These are phyloP conservation scores for Colinus virginianus DNA, from an alignment of 2,113 vertebrate species.

Conservation along the genomic window DNA sequence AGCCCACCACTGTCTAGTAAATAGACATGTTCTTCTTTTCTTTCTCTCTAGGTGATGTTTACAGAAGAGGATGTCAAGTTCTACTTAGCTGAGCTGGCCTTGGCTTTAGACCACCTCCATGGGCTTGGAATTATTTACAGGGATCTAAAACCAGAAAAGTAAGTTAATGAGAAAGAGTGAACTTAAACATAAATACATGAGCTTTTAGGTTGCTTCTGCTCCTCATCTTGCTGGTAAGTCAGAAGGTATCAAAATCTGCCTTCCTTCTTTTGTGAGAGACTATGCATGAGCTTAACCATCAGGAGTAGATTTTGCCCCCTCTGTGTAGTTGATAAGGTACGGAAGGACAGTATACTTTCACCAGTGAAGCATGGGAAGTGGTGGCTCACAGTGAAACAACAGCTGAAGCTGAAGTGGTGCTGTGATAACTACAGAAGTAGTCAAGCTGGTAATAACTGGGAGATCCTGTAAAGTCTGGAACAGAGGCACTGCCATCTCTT, in stretches of 20 bases:
- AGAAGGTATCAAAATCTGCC: background rate
- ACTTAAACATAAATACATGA: background rate
- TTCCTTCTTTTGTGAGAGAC: background rate
- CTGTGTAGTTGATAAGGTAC: background rate
- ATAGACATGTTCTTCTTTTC: background rate
- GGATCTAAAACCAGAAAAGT: slow-evolving; percentile 91
- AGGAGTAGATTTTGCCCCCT: background rate
- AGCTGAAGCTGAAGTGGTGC: background rate
- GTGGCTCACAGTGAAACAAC: background rate
- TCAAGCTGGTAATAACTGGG: background rate
- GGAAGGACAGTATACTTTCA: background rate
- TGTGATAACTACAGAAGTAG: background rate
- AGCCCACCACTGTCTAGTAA: background rate
- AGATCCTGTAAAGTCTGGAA: background rate
- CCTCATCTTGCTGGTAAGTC: background rate
- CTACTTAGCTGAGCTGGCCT: slow-evolving; percentile 88
- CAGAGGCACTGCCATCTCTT: background rate
- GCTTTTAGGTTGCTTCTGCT: background rate
- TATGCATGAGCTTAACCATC: rapidly evolving
- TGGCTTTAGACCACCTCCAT: slow-evolving; percentile 88
- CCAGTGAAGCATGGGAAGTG: background rate
- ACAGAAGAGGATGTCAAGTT: slow-evolving; percentile 92
- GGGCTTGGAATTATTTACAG: slow-evolving; percentile 90
- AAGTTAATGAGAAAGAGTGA: slow-evolving; percentile 36
- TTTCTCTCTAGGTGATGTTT: slow-evolving; percentile 86